Conservation (phyloP, 2,888 invertebrate species). For the Nebria salina region DNA sequence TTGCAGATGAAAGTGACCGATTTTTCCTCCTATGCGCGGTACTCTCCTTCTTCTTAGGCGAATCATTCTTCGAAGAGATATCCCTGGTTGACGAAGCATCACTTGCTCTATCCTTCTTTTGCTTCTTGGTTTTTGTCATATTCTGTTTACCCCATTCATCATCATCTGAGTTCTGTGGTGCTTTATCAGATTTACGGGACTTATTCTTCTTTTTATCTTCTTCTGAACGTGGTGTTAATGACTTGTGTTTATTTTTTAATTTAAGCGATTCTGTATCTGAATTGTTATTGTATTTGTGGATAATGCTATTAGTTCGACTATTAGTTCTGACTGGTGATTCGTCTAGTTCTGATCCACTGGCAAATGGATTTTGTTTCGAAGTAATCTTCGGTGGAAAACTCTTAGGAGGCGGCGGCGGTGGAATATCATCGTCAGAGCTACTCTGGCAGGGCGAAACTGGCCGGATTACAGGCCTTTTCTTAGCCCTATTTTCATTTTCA, state of each 20-base stretch:
- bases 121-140: constrained; percentile 53
- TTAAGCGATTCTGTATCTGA: constrained; percentile 52
- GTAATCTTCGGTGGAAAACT: constrained; percentile 55
- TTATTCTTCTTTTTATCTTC: constrained; percentile 49
- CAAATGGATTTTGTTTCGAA: constrained; percentile 52
- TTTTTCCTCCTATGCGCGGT: constrained; percentile 58
- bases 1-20: constrained; percentile 60
- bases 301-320: constrained; percentile 44
- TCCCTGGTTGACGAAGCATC: constrained; percentile 51
- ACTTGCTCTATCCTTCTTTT: constrained; percentile 60
- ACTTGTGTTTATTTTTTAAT: constrained; percentile 51
- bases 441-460: constrained; percentile 52
- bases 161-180: constrained; percentile 54
- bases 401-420: constrained; percentile 53
- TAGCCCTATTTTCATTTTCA: constrained; percentile 55
- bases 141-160: constrained; percentile 59
- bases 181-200: constrained; percentile 48
- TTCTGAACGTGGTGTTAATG: constrained; percentile 49
- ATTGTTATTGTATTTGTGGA: constrained; percentile 48
- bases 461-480: constrained; percentile 54
- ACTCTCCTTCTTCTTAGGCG: constrained; percentile 56
- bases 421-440: constrained; percentile 60
- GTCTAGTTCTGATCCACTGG: constrained; percentile 53
- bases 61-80: constrained; percentile 53
- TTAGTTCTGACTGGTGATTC: constrained; percentile 51